Conservation (phyloP, 2,797 vertebrate species). For the Harpagifer antarcticus region DNA sequence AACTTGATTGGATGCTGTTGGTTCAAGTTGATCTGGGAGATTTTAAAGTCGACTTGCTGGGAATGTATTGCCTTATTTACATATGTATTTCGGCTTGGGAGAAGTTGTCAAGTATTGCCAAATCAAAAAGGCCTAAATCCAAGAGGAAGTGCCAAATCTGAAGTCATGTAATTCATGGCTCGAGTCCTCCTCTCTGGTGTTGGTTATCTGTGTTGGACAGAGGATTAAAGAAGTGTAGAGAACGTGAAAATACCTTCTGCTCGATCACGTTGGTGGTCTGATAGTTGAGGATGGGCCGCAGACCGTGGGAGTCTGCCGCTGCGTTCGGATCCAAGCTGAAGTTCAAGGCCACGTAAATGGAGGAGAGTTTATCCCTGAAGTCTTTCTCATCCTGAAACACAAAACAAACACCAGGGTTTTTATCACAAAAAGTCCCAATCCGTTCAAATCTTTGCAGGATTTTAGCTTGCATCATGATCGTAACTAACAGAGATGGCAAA, state of each 20-base stretch:
- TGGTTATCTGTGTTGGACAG: background rate
- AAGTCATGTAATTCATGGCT: no score
- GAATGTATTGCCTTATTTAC: no score
- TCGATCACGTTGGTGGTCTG: constrained; percentile 87
- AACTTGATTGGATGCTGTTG: no score
- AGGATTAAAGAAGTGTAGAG: background rate
- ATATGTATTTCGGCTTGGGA: no score
- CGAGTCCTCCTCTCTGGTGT: no score
- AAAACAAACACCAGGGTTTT: constrained; percentile 27
- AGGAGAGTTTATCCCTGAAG: constrained; percentile 94
- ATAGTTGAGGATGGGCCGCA: constrained; percentile 91
- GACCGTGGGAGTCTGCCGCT: constrained; percentile 85
- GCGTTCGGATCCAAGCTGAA: constrained; percentile 90
- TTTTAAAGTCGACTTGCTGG: no score
- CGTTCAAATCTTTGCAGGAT: background rate
- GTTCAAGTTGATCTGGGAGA: no score
- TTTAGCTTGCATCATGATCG: background rate
- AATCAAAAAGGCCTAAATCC: no score
- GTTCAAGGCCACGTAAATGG: constrained; percentile 91
- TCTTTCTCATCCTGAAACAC: constrained; percentile 90
- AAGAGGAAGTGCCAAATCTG: no score
- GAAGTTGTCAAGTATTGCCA: no score
- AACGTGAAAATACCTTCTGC: constrained; percentile 86
- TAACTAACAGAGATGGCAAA: no score
- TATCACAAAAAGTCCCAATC: background rate